Conservation (phyloP, 2,113 vertebrate species). For the Rana temporaria region DNA sequence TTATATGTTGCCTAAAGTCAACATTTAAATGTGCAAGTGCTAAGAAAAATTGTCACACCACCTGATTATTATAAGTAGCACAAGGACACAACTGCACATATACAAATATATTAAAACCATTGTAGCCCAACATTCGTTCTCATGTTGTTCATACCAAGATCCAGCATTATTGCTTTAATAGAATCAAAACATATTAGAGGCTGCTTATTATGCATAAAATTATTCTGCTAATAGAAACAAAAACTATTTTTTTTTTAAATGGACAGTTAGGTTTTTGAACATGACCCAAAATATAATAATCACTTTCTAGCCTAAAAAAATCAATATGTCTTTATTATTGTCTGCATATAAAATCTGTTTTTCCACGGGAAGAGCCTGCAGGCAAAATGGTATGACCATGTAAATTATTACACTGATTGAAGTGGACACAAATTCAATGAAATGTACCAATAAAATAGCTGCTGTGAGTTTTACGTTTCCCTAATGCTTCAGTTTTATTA, state of each 20-base stretch:
- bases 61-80: too few relatives aligned
- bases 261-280: background rate
- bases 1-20: too few relatives aligned
- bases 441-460: constrained; percentile 53
- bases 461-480: constrained; percentile 51
- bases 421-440: constrained; percentile 54
- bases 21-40: too few relatives aligned
- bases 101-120: too few relatives aligned
- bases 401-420: constrained; percentile 56
- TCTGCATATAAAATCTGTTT: constrained; percentile 36
- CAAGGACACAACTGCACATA: too few relatives aligned
- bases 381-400: constrained; percentile 46
- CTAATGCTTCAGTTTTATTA: constrained; percentile 55
- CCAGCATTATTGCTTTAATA: too few relatives aligned
- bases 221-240: background rate
- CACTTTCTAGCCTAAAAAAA: constrained; percentile 6
- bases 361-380: constrained; percentile 18
- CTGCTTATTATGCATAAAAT: too few relatives aligned
- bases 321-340: constrained; percentile 42
- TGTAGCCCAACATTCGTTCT: too few relatives aligned
- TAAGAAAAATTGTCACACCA: too few relatives aligned
- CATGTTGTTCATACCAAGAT: too few relatives aligned
- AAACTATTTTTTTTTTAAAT: constrained; percentile 12
- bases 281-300: background rate
- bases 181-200: background rate